Evolutionary conservation across 92 coral and sea anemone species (phyloP).

Genomic region (Desmophyllum pertusum): DNA sequence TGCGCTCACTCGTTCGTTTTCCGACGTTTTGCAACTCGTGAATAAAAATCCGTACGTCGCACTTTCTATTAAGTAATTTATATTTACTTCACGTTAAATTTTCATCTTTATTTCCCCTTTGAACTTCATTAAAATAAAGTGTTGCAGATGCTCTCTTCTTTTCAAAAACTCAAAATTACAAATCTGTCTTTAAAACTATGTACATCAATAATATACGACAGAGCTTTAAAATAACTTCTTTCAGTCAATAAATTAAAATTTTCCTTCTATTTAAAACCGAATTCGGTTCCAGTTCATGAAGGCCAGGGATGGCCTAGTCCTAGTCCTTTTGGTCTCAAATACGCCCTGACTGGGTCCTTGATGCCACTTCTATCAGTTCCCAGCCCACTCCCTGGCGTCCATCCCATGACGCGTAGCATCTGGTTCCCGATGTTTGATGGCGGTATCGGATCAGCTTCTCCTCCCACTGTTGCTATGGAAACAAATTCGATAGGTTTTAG

Average conservation of each 20-base stretch:
- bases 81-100: too few species aligned
- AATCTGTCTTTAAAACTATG: not conserved
- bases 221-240: not conserved
- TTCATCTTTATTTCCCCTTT: too few species aligned
- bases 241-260: not conserved
- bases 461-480: conserved; percentile 18
- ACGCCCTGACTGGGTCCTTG: conserved; percentile 86
- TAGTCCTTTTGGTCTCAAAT: conserved; percentile 82
- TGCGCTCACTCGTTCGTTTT: too few species aligned
- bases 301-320: conserved; percentile 95
- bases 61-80: too few species aligned
- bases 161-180: not conserved
- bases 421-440: conserved; percentile 91
- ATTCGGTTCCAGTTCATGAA: not conserved
- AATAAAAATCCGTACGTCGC: too few species aligned
- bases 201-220: not conserved
- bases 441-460: conserved; percentile 73
- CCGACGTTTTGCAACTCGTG: too few species aligned
- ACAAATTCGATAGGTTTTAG: not conserved
- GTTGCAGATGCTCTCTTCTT: too few species aligned
- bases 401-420: conserved; percentile 94
- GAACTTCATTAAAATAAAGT: not conserved
- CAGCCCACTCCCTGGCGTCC: conserved; percentile 97
- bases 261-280: not conserved
- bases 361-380: conserved; percentile 90